A percentile compares a stretch with the other conserved stretches of the same genome.
These are phyloP conservation scores for Acyrthosiphon pisum DNA, from an alignment of 1,140 invertebrate species.

Conservation along the genomic window DNA sequence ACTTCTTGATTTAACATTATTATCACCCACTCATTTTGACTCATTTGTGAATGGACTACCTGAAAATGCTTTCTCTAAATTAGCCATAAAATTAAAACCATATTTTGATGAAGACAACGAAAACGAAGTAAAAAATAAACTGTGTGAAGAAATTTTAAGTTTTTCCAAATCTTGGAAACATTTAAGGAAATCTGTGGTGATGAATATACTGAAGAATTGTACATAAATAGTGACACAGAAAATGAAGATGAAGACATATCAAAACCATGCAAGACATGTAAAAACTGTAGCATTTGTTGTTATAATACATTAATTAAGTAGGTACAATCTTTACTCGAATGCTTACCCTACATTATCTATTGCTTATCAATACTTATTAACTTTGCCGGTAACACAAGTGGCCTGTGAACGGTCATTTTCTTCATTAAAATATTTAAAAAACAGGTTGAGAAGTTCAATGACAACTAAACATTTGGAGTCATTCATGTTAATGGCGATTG, in stretches of 20 bases:
- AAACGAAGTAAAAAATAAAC: background rate
- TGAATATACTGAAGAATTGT: no score
- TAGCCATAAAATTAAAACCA: background rate
- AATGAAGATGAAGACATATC: background rate
- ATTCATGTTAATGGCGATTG: no score
- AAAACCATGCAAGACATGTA: background rate
- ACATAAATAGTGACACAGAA: no score
- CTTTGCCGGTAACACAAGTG: background rate
- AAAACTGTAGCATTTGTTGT: background rate
- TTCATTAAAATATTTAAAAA: background rate
- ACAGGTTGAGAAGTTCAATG: no score
- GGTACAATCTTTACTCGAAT: background rate
- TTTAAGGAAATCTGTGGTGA: no score
- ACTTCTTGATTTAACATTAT: background rate
- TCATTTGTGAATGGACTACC: background rate
- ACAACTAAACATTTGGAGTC: no score
- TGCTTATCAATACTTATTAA: background rate
- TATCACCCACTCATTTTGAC: background rate
- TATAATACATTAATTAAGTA: background rate
- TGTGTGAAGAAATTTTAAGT: background rate
- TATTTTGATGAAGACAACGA: background rate
- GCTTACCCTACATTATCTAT: background rate
- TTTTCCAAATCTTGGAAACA: no score
- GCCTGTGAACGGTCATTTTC: background rate
- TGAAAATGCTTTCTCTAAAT: no score